Conservation (phyloP, 1,140 invertebrate genomes). For the Tetragnatha versicolor region DNA sequence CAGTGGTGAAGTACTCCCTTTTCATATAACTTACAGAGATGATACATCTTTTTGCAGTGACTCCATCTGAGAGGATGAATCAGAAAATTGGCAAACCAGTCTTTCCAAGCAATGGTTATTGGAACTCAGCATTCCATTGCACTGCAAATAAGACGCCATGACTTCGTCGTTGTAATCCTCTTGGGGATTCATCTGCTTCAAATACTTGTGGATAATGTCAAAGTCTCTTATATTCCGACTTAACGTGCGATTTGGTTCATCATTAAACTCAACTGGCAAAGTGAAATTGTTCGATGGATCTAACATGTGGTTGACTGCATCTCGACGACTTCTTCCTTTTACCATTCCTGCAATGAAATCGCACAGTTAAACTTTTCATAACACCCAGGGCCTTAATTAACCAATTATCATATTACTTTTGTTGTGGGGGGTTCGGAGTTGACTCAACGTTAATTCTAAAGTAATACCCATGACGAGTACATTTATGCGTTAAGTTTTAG, state of each 20-base stretch:
- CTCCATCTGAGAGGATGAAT: conserved; percentile 61
- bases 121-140: conserved; percentile 59
- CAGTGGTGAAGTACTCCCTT: too few species aligned
- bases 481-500: too few species aligned
- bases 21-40: conserved; percentile 62
- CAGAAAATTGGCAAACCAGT: conserved; percentile 63
- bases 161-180: conserved; percentile 60
- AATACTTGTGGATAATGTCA: conserved; percentile 58
- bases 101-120: conserved; percentile 61
- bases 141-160: conserved; percentile 61
- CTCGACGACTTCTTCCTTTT: conserved; percentile 41
- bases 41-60: conserved; percentile 59
- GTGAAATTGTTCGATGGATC: not conserved
- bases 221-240: conserved; percentile 50
- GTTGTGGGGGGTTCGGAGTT: too few species aligned
- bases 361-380: too few species aligned
- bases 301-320: conserved; percentile 17
- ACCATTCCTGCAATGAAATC: conserved; percentile 43
- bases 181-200: conserved; percentile 57
- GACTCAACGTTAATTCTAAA: too few species aligned
- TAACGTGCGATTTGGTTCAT: not conserved
- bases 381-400: too few species aligned
- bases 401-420: too few species aligned
- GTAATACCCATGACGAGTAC: too few species aligned
- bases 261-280: not conserved